Conservation (phyloP, 2,888 invertebrate genomes). For the Leucophenga montana region DNA sequence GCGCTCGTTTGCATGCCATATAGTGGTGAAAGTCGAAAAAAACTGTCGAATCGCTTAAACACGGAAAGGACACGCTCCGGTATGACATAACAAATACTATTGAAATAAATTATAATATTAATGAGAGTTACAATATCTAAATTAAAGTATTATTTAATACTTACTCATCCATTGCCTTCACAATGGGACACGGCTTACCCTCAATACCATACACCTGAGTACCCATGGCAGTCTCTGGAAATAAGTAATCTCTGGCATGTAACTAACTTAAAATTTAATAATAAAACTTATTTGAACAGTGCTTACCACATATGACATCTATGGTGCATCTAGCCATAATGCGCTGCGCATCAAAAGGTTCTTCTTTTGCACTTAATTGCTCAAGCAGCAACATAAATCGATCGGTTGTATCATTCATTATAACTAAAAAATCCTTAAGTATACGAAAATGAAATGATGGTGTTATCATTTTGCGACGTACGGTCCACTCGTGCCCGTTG, state of each 20-base stretch:
- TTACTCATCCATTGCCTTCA: slow-evolving; percentile 73
- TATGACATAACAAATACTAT: slow-evolving; percentile 46
- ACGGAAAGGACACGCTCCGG: slow-evolving; percentile 48
- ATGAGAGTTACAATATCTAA: too few species aligned
- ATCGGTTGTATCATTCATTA: slow-evolving; percentile 73
- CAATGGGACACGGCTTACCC: slow-evolving; percentile 60
- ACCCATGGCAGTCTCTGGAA: slow-evolving; percentile 56
- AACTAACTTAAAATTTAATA: neutral
- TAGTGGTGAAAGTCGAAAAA: slow-evolving; percentile 69
- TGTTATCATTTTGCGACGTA: slow-evolving; percentile 74
- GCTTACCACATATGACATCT: slow-evolving; percentile 69
- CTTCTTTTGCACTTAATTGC: slow-evolving; percentile 41
- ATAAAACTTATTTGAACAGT: too few species aligned
- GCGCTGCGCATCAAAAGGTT: slow-evolving; percentile 73
- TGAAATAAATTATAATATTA: neutral
- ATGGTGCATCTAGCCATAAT: slow-evolving; percentile 73
- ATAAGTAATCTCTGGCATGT: neutral
- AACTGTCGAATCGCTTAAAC: slow-evolving; percentile 46
- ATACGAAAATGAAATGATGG: slow-evolving; percentile 72
- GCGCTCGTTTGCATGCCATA: slow-evolving; percentile 73
- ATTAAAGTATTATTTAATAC: too few species aligned
- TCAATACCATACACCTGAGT: slow-evolving; percentile 52
- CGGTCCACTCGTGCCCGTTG: slow-evolving; percentile 71
- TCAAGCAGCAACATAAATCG: slow-evolving; percentile 71
- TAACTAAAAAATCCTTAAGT: slow-evolving; percentile 56